Conservation (phyloP, 2,888 invertebrate genomes). For the Crossocerus cetratus region DNA sequence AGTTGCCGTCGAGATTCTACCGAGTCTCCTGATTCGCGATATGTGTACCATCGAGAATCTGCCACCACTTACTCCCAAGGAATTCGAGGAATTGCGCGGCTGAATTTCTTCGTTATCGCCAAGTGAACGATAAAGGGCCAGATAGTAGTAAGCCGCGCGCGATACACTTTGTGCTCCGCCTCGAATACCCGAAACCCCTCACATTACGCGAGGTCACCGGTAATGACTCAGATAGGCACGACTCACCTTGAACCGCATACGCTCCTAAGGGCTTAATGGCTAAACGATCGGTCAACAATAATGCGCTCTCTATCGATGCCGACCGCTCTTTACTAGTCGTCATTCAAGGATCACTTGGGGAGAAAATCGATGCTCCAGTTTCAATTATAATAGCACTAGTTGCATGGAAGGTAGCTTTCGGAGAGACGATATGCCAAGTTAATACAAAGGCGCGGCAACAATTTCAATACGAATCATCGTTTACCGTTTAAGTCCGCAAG, state of each 20-base stretch:
- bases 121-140: neutral
- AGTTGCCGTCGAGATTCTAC: no score
- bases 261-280: conserved; percentile 48
- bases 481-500: no score
- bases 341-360: conserved; percentile 13
- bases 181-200: conserved; percentile 52
- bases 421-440: no score
- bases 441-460: no score
- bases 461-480: no score
- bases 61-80: no score
- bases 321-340: conserved; percentile 15
- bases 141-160: neutral
- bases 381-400: conserved; percentile 17
- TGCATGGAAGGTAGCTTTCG: no score
- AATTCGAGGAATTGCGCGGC: no score
- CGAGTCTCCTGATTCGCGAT: no score
- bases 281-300: conserved; percentile 32
- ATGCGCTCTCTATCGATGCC: neutral
- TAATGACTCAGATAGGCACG: conserved; percentile 62
- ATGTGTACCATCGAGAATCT: no score
- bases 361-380: conserved; percentile 23
- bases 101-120: neutral
- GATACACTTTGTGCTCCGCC: conserved; percentile 51
- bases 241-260: conserved; percentile 51
- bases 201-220: conserved; percentile 64